Conservation (phyloP, 2,888 invertebrate species). For the Saturnia pavonia region DNA sequence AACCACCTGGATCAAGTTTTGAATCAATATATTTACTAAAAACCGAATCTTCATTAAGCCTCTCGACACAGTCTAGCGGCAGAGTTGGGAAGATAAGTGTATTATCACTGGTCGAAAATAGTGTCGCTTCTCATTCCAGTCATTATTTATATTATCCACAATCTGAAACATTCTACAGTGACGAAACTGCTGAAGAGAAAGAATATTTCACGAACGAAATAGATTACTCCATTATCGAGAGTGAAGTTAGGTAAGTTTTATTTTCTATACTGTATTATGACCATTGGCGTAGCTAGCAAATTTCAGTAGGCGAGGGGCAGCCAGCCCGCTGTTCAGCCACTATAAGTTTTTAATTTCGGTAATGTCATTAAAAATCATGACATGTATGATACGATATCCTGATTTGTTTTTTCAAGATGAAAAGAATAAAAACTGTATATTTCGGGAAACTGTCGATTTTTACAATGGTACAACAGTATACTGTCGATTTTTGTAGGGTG, state of each 20-base stretch:
- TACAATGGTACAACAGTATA: too few species aligned
- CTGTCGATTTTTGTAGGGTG: too few species aligned
- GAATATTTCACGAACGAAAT: slow-evolving; percentile 29
- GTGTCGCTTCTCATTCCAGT: slow-evolving; percentile 32
- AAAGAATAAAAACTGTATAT: too few species aligned
- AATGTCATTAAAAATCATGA: too few species aligned
- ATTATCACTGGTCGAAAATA: slow-evolving; percentile 39
- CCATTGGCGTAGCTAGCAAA: too few species aligned
- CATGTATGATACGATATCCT: too few species aligned
- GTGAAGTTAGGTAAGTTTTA: slow-evolving; percentile 29
- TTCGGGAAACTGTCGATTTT: too few species aligned
- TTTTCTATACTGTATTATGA: too few species aligned
- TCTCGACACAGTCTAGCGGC: slow-evolving; percentile 32
- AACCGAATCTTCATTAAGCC: slow-evolving; percentile 46
- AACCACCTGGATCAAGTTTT: slow-evolving; percentile 33
- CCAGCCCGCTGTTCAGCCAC: too few species aligned
- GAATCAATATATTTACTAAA: slow-evolving; percentile 41
- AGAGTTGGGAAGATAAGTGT: slow-evolving; percentile 37
- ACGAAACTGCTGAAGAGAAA: slow-evolving; percentile 25
- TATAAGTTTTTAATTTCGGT: too few species aligned
- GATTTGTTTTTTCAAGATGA: too few species aligned
- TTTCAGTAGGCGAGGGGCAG: too few species aligned
- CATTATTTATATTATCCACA: slow-evolving; percentile 32
- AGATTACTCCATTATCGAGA: slow-evolving; percentile 26
- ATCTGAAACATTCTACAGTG: slow-evolving; percentile 24